Evolutionary conservation across 64 coral and sea anemone genomes (phyloP).

Genomic region (Stichodactyla mertensii): DNA sequence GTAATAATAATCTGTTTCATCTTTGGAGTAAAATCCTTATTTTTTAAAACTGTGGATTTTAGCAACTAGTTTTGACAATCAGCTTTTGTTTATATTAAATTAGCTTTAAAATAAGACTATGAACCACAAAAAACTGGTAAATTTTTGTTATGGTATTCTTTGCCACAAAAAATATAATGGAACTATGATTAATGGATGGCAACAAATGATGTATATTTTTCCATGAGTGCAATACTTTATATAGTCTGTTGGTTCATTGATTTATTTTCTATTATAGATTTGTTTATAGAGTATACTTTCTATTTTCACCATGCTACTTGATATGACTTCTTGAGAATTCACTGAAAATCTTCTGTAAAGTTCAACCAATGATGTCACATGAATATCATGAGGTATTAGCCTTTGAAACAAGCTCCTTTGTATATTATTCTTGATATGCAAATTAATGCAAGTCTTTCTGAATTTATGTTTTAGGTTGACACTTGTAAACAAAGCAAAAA

Average conservation of each 20-base stretch:
- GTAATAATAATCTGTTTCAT: too few relatives aligned
- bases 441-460: slow-evolving; percentile 14
- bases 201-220: too few relatives aligned
- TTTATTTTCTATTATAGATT: neutral
- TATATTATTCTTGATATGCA: neutral
- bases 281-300: neutral
- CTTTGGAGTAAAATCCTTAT: too few relatives aligned
- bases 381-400: neutral
- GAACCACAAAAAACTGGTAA: neutral
- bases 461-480: neutral
- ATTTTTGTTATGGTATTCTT: too few relatives aligned
- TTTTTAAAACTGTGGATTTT: too few relatives aligned
- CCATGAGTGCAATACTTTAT: too few relatives aligned
- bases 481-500: slow-evolving; percentile 13
- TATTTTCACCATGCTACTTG: neutral
- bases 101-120: neutral
- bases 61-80: neutral
- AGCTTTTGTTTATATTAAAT: neutral
- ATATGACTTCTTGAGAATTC: too few relatives aligned
- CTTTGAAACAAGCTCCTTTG: neutral
- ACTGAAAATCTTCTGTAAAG: too few relatives aligned
- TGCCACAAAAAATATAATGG: too few relatives aligned
- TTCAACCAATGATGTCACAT: too few relatives aligned
- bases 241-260: neutral
- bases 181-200: too few relatives aligned